Evolutionary conservation across 2,797 vertebrate species (phyloP), one percentile per base, ranked within the genome.

Genomic region (Capromys pilorides): DNA sequence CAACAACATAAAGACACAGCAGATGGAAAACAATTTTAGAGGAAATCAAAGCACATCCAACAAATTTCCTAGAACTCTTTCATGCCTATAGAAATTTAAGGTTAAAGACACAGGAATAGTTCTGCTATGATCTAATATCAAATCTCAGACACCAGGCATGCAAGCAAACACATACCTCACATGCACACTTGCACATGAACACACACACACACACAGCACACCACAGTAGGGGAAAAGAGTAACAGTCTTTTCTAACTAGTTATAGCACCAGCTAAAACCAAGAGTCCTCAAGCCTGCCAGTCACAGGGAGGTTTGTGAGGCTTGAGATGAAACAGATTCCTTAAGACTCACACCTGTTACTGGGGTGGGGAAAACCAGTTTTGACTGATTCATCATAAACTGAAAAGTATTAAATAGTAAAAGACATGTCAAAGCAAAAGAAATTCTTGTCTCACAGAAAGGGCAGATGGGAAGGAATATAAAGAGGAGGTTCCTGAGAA

Each of bases 281-380:
- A 88, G 3, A 9, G 0, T 0, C 28, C 95, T 96, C 96, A 81
- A 92, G 96, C 91, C 94, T 96, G 95, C 96, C 97, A 61, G 94
- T 97, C 77, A 79, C 89, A 92, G 96, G 96, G 78, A 86, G 71
- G 73, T 36, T 69, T 94, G 41, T 78, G 39, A 95, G 96, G 75
- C 31, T 71, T 88, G 82, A 96, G 96, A 92, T 93, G 87, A 92
- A 92, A 28, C 69, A 94, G 85, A 96, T 33, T 83, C n/a, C 14
- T n/a, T 90, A n/a, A 1, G 2, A 0, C 6, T 45, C 95, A 94
- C 95, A 96, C 10, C 91, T 83, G 93, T 14, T 80, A 6, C 8
- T 31, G 88, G 78, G 36, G 31, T 33, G 0, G 24, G 1, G 5
- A 39, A 28, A 45, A 31, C 82, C 96, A 93, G 54, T 94, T 83